Conservation (phyloP, 2,888 invertebrate species). For the Dorcus hopei region DNA sequence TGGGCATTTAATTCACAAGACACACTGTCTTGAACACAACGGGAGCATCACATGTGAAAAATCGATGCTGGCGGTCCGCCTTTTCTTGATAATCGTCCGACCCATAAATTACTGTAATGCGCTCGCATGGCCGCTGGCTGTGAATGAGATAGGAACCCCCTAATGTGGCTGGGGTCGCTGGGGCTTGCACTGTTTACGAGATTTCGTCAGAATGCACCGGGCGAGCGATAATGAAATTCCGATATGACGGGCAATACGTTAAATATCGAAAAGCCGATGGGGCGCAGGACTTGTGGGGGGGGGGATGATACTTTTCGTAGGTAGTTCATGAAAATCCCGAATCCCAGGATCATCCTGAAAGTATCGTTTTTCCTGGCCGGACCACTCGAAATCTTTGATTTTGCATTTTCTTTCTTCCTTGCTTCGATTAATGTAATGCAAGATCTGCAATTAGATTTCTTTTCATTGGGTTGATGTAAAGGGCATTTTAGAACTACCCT, state of each 20-base stretch:
- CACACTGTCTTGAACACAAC: slow-evolving; percentile 24
- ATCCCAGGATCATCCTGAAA: too few relatives aligned
- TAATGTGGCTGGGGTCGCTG: slow-evolving; percentile 27
- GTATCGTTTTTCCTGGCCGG: too few relatives aligned
- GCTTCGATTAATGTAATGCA: too few relatives aligned
- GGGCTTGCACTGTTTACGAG: slow-evolving; percentile 29
- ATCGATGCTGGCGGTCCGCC: slow-evolving; percentile 47
- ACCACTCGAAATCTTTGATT: too few relatives aligned
- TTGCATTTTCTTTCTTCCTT: too few relatives aligned
- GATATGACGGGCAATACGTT: neutral
- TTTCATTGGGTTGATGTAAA: too few relatives aligned
- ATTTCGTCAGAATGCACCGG: slow-evolving; percentile 16
- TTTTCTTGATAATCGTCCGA: slow-evolving; percentile 47
- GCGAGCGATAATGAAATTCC: slow-evolving; percentile 16
- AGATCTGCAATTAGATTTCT: too few relatives aligned
- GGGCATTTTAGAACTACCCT: too few relatives aligned
- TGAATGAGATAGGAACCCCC: slow-evolving; percentile 46
- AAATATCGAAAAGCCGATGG: too few relatives aligned
- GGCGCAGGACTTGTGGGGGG: too few relatives aligned
- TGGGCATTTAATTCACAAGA: slow-evolving; percentile 1
- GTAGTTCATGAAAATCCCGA: too few relatives aligned
- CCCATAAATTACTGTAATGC: slow-evolving; percentile 47
- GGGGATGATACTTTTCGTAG: too few relatives aligned
- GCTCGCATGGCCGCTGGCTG: slow-evolving; percentile 49
- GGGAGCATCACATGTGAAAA: slow-evolving; percentile 43